phyloP scores from a whole-genome alignment of 1,140 invertebrate species.

The Probaryconus sp. region DNA sequence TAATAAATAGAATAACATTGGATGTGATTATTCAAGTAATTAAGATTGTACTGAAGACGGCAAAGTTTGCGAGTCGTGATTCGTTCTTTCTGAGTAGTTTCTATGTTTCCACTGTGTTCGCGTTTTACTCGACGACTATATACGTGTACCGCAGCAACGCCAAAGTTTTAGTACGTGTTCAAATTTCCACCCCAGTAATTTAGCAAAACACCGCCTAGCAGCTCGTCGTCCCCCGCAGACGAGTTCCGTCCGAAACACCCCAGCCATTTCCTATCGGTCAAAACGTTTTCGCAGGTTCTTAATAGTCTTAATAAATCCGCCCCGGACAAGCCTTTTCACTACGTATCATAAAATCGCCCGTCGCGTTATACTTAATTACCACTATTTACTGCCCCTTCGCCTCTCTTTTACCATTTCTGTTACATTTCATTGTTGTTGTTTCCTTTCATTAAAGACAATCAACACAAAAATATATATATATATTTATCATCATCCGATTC shows the following conservation, averaged over 20 bases:
- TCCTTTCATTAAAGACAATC: too few relatives aligned
- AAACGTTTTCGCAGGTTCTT: constrained; percentile 64
- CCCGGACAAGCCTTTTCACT: constrained; percentile 35
- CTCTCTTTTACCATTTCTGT: too few relatives aligned
- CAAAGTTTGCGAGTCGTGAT: constrained; percentile 19
- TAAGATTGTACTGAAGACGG: constrained; percentile 13
- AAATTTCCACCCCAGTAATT: constrained; percentile 62
- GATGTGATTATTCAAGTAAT: constrained; percentile 13
- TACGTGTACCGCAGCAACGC: constrained; percentile 25
- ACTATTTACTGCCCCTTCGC: constrained; percentile 13
- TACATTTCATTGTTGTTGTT: too few relatives aligned
- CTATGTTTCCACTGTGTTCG: constrained; percentile 24
- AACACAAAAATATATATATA: too few relatives aligned
- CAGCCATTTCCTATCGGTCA: constrained; percentile 66
- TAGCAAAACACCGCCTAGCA: constrained; percentile 58
- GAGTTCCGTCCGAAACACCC: constrained; percentile 57
- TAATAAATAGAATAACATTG: neutral
- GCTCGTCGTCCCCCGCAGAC: constrained; percentile 56
- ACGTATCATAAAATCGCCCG: constrained; percentile 15
- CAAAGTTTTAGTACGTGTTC: constrained; percentile 54
- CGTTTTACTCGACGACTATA: constrained; percentile 15
- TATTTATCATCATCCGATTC: too few relatives aligned
- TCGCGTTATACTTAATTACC: constrained; percentile 25
- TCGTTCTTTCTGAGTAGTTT: constrained; percentile 28
- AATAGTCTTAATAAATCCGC: constrained; percentile 66